Conservation (phyloP, 2,797 vertebrate species). For the Lepidocolaptes lacrymiger region DNA sequence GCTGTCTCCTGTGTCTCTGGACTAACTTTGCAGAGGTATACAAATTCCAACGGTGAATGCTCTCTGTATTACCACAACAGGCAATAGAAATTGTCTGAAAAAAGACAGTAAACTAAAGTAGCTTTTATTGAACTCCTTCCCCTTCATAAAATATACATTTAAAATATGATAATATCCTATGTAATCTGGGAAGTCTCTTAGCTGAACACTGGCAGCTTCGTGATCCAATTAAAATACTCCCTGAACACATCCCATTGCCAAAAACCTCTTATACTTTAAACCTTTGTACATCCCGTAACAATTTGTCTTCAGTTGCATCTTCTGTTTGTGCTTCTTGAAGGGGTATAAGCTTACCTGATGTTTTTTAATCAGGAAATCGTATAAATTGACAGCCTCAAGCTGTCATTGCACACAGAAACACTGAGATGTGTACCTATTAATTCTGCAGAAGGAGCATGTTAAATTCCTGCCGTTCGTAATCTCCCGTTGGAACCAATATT, state of each 20-base stretch:
- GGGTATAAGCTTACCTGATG: not conserved
- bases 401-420: not conserved
- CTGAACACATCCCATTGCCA: not conserved
- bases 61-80: not conserved
- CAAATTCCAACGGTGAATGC: not conserved
- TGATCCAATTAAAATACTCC: not conserved
- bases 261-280: not conserved
- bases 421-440: not conserved
- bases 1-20: not conserved
- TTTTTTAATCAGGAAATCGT: not conserved
- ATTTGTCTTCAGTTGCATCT: not conserved
- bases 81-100: not conserved
- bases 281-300: rapidly evolving
- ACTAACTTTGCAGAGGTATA: not conserved
- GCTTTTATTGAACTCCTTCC: not conserved
- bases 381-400: constrained; percentile 9
- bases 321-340: not conserved
- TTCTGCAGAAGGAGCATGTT: not conserved
- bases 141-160: not conserved
- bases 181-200: not conserved
- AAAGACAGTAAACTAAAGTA: not conserved
- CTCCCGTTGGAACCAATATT: not conserved
- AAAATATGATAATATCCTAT: not conserved
- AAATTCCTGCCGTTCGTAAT: not conserved
- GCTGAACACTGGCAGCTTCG: not conserved